Base-by-base conservation (phyloP, 1,140 invertebrate genomes). In the Elymnias hypermnestra region DNA sequence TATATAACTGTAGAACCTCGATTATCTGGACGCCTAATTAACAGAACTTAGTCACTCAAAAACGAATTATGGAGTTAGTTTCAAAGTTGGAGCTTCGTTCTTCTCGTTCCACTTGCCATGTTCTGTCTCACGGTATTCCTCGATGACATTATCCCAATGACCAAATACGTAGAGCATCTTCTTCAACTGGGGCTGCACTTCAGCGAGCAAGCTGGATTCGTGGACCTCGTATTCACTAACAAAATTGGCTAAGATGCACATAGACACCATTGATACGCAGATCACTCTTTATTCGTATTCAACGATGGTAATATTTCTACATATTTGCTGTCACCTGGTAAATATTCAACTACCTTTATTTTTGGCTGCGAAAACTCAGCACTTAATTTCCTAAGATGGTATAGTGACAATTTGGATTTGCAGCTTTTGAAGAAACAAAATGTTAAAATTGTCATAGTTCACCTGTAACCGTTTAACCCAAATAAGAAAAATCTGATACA, bases 141-240 rank as follows among this genome's bases (percentile, higher is more conserved):
- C 94, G 65, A 99, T 99, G 0, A 97, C 97, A 92, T 99, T 92
- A 87, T 99, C 98, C 98, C 98, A 99, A 77, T 99, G 96, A 67
- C 95, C 92, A 74, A 89, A 92, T 86, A 99, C 95, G 83, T 99
- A 99, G 76, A 93, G 88, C 51, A 98, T 84, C 55, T 92, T 86
- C 78, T 93, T 95, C 63, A 99, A 88, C 51, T 95, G 93, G 0
- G 95, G 95, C 49, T 98, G 94, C 31, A 98, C 86, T 88, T 99
- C 97, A 22, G 89, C 81, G 1, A 97, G 67, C 1, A 98, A 72
- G 4, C 79, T 72, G 0, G 86, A 63, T 76, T 98, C 97, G n/a
- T n/a, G n/a, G n/a, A n/a, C n/a, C 79, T 98, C 97, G 4, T 88
- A 75, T 49, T 89, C 87, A 5, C 84, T 90, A 0, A 99, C 87